Conservation (phyloP, 2,113 vertebrate species). For the Egretta garzetta region DNA sequence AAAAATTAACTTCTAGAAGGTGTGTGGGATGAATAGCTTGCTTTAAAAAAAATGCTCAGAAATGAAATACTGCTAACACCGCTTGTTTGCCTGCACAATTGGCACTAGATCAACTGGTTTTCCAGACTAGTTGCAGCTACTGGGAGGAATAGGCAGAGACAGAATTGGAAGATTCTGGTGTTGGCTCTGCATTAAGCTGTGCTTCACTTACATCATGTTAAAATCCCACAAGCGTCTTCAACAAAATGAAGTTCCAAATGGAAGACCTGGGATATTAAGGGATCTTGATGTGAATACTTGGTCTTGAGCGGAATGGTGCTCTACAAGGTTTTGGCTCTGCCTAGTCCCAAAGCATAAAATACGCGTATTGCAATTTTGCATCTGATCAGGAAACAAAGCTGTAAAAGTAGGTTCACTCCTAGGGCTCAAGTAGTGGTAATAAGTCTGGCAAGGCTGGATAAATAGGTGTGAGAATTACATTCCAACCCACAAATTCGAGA, state of each 20-base stretch:
- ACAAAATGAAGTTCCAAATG: neutral
- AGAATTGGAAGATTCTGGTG: neutral
- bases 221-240: slow-evolving; percentile 27
- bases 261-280: slow-evolving; percentile 20
- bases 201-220: slow-evolving; percentile 13
- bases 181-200: neutral
- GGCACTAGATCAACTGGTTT: neutral
- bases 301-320: neutral
- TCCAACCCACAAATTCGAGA: slow-evolving; percentile 30
- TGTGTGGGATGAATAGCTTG: neutral
- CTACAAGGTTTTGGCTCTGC: slow-evolving; percentile 30
- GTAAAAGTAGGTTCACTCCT: slow-evolving; percentile 52
- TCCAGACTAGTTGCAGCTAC: slow-evolving; percentile 29
- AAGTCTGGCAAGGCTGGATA: slow-evolving; percentile 52
- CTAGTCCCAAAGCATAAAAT: slow-evolving; percentile 39
- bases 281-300: slow-evolving; percentile 25
- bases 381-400: slow-evolving; percentile 62
- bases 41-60: neutral
- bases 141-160: neutral
- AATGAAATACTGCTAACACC: neutral
- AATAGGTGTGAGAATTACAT: slow-evolving; percentile 68
- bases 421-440: slow-evolving; percentile 35
- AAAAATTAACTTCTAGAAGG: slow-evolving; percentile 21
- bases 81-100: neutral
- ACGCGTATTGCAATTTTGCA: neutral